Base-by-base conservation (phyloP, 2,888 invertebrate species). In the Empis livida region DNA sequence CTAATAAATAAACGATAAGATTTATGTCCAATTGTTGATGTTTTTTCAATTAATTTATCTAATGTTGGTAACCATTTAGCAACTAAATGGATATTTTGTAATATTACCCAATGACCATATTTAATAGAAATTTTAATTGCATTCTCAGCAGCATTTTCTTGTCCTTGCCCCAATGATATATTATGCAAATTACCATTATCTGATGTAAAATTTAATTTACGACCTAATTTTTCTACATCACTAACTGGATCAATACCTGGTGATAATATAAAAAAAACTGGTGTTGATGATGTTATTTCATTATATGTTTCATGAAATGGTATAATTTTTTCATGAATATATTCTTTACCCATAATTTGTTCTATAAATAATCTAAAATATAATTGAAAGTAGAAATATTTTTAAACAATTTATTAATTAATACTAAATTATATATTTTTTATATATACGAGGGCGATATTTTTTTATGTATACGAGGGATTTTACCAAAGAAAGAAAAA, bases 61-160 rank as follows among this genome's bases (percentile, higher is more conserved):
- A 96, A 71, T 0, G 76, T 79, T 0, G 86, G 71, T 20, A 96
- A 71, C 95, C 95, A 96, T 57, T 79, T 88, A 16, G 82, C 80
- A 0, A 96, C 95, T 50, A 96, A 74, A 70, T 96, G 95, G 43
- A 96, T 82, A 64, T 95, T 95, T 72, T 95, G 84, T 42, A 96
- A 70, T 48, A 95, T 84, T 13, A 94, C 92, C 95, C 95, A 96
- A 57, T 93, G 83, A 0, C 94, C 94, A 23, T 78, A 64, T 10
- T 64, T 71, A 0, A 85, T 75, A 0, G 91, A 86, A 2, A 80
- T 61, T 38, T 80, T 77, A 76, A 96, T 83, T 0, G 91, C 88
- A 49, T 78, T 75, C 62, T 95, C 94, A 0, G 95, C 95, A 1
- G 93, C 83, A 5, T 82, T 71, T 65, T 96, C 95, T 65, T 95